A percentile compares a stretch with the other conserved stretches of the same genome.
Evolutionary conservation across 2,888 invertebrate genomes (phyloP).

Genomic region (Penaeus monodon): DNA sequence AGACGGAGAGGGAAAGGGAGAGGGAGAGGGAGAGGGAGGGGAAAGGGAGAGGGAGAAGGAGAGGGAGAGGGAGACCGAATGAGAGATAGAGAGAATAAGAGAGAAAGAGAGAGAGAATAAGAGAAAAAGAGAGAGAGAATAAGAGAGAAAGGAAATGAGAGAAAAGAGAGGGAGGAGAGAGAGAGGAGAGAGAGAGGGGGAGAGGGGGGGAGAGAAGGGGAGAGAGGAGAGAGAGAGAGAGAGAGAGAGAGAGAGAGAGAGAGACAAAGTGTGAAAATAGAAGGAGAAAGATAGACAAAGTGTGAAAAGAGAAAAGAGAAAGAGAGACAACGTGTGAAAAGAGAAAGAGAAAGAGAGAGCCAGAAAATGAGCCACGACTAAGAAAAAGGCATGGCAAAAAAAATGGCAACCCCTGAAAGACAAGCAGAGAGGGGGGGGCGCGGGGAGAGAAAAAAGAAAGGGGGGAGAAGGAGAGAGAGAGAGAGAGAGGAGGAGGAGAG

Average conservation of each 20-base stretch:
- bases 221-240: too few species aligned
- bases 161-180: background rate
- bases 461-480: too few species aligned
- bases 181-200: background rate
- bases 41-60: too few species aligned
- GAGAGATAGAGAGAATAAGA: too few species aligned
- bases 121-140: slow-evolving; percentile 1
- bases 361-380: too few species aligned
- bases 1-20: background rate
- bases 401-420: too few species aligned
- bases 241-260: background rate
- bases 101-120: background rate
- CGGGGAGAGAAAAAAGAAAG: background rate
- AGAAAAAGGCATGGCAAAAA: too few species aligned
- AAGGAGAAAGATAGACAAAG: too few species aligned
- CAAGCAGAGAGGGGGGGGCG: background rate
- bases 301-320: background rate
- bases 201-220: too few species aligned
- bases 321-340: background rate
- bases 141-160: background rate
- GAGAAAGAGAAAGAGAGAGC: background rate
- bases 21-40: background rate
- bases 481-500: background rate
- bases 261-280: too few species aligned
- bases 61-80: background rate